These are phyloP conservation scores for Bungarus multicinctus DNA, from an alignment of 2,113 vertebrate genomes.

Conservation along the genomic window DNA sequence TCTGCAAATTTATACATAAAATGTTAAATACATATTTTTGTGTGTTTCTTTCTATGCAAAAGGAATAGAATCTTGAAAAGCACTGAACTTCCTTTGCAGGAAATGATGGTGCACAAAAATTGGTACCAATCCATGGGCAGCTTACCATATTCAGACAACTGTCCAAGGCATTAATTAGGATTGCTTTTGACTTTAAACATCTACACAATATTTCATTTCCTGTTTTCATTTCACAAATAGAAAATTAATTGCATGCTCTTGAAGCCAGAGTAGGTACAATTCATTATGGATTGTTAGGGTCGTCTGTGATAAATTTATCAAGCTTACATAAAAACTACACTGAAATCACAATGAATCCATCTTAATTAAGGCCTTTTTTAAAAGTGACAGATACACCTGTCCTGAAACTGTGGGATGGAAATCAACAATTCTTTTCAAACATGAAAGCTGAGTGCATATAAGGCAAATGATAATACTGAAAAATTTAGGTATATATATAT, in stretches of 20 bases:
- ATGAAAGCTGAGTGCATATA: not conserved
- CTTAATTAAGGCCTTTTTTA: constrained; percentile 57
- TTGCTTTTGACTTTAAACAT: constrained; percentile 50
- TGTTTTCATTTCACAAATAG: constrained; percentile 59
- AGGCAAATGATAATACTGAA: constrained; percentile 14
- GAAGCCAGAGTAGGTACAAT: constrained; percentile 57
- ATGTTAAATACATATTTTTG: not conserved
- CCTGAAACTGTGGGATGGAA: constrained; percentile 43
- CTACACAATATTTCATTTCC: constrained; percentile 65
- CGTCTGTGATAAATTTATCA: constrained; percentile 64
- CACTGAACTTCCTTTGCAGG: not conserved
- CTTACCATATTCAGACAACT: constrained; percentile 51
- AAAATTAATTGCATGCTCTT: constrained; percentile 62
- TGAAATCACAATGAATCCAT: constrained; percentile 64
- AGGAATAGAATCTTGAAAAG: not conserved
- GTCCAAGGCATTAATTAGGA: constrained; percentile 53
- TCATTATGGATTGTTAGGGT: constrained; percentile 63
- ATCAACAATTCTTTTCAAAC: constrained; percentile 32
- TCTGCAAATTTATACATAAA: not conserved
- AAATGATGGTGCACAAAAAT: not conserved
- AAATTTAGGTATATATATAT: constrained; percentile 34
- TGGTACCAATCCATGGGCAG: constrained; percentile 38
- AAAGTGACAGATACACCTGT: constrained; percentile 57
- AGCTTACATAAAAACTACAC: constrained; percentile 63
- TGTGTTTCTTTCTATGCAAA: not conserved